Percentiles rank a stretch among this genome's conserved stretches.
Evolutionary conservation across 2,888 invertebrate species (phyloP).

Genomic region (Drosophila ustulata): DNA sequence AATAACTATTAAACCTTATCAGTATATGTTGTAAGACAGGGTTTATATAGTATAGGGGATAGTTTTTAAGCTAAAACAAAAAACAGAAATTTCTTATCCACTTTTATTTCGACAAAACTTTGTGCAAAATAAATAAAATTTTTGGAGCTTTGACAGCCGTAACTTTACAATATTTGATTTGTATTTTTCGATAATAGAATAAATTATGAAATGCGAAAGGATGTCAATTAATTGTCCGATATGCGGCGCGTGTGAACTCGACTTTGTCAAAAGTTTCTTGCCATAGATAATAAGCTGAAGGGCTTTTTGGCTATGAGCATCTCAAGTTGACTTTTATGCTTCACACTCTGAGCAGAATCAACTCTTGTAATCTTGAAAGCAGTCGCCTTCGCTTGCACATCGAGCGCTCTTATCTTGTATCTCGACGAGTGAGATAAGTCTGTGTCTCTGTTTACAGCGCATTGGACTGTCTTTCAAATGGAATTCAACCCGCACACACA

Average conservation of each 20-base stretch:
- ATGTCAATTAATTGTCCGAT: constrained; percentile 2
- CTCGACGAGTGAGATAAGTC: constrained; percentile 38
- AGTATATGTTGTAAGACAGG: too few relatives aligned
- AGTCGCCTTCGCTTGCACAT: constrained; percentile 15
- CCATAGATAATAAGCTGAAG: constrained; percentile 1
- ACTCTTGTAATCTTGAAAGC: constrained; percentile 19
- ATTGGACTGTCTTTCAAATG: constrained; percentile 37
- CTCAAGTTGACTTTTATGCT: constrained; percentile 22
- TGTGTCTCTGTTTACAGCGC: constrained; percentile 39
- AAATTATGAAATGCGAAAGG: not conserved
- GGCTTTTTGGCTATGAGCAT: constrained; percentile 9
- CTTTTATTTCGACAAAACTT: too few relatives aligned
- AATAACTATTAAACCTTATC: too few relatives aligned
- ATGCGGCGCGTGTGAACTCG: constrained; percentile 10
- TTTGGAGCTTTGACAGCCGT: too few relatives aligned
- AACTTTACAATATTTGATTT: not conserved
- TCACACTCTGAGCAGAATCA: constrained; percentile 24
- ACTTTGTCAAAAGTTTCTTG: constrained; percentile 1
- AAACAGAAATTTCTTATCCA: too few relatives aligned
- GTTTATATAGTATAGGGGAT: too few relatives aligned
- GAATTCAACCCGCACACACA: constrained; percentile 31
- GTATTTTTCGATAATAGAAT: not conserved
- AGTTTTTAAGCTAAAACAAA: too few relatives aligned
- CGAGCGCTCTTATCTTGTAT: constrained; percentile 30
- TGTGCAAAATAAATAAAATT: too few relatives aligned